phyloP scores from a whole-genome alignment of 2,888 invertebrate species.

The Villa cingulata region DNA sequence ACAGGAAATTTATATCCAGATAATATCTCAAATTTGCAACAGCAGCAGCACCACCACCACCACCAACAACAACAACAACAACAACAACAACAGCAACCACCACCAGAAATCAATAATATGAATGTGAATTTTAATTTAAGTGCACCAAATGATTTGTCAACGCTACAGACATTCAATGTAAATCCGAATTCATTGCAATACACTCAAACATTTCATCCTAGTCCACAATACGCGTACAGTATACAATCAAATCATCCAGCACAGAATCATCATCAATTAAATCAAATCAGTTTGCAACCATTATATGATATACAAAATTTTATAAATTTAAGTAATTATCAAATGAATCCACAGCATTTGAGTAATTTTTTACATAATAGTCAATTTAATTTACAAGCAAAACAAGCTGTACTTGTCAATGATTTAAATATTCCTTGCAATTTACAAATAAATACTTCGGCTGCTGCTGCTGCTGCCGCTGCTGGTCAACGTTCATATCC shows the following conservation, averaged over 20 bases:
- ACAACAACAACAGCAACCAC: too few relatives aligned
- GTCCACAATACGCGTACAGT: slow-evolving; percentile 10
- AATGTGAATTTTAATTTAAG: slow-evolving; percentile 11
- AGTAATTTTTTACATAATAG: slow-evolving; percentile 15
- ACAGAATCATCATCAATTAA: too few relatives aligned
- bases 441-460: not conserved
- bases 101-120: slow-evolving; percentile 4
- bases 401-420: slow-evolving; percentile 11
- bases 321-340: slow-evolving; percentile 14
- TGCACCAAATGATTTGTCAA: slow-evolving; percentile 5
- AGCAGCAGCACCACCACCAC: too few relatives aligned
- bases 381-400: slow-evolving; percentile 16
- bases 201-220: slow-evolving; percentile 11
- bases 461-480: too few relatives aligned
- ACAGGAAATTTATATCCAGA: slow-evolving; percentile 2
- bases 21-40: not conserved
- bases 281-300: slow-evolving; percentile 7
- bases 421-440: not conserved
- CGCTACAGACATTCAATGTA: slow-evolving; percentile 9
- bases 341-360: slow-evolving; percentile 14
- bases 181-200: slow-evolving; percentile 12
- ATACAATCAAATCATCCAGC: slow-evolving; percentile 10
- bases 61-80: too few relatives aligned
- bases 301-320: slow-evolving; percentile 11
- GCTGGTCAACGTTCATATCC: not conserved